phyloP scores from a whole-genome alignment of 1,140 invertebrate genomes.

The Pentalonia nigronervosa region DNA sequence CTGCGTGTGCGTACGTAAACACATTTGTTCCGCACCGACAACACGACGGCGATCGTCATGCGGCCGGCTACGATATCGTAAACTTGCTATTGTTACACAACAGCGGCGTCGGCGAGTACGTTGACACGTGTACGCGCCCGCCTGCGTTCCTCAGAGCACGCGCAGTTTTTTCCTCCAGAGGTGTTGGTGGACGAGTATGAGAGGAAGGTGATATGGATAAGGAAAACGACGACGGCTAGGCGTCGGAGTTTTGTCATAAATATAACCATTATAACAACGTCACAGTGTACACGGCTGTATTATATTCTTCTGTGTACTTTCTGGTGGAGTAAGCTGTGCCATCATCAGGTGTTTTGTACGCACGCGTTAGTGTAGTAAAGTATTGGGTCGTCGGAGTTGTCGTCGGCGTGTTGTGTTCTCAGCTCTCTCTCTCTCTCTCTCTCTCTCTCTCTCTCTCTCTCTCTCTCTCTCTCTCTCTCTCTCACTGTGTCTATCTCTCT shows the following conservation, averaged over 20 bases:
- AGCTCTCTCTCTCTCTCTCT: background rate
- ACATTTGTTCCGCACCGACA: background rate
- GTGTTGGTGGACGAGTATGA: background rate
- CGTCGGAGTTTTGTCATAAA: background rate
- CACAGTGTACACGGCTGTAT: background rate
- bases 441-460: background rate
- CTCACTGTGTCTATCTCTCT: background rate
- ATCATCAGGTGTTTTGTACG: background rate
- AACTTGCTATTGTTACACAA: slow-evolving; percentile 20
- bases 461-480: background rate
- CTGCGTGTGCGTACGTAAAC: background rate
- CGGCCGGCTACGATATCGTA: background rate
- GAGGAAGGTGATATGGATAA: background rate
- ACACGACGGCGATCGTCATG: background rate
- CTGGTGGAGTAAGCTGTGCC: background rate
- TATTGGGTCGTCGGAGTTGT: background rate
- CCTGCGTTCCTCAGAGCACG: background rate
- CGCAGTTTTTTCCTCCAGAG: background rate
- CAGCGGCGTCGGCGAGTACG: background rate
- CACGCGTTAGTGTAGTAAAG: background rate
- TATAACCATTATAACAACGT: background rate
- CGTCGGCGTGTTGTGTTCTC: background rate
- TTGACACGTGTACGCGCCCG: background rate
- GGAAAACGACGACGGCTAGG: background rate
- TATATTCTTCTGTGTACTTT: background rate